Evolutionary conservation across 2,113 vertebrate genomes (phyloP).

Genomic region (Mola mola): DNA sequence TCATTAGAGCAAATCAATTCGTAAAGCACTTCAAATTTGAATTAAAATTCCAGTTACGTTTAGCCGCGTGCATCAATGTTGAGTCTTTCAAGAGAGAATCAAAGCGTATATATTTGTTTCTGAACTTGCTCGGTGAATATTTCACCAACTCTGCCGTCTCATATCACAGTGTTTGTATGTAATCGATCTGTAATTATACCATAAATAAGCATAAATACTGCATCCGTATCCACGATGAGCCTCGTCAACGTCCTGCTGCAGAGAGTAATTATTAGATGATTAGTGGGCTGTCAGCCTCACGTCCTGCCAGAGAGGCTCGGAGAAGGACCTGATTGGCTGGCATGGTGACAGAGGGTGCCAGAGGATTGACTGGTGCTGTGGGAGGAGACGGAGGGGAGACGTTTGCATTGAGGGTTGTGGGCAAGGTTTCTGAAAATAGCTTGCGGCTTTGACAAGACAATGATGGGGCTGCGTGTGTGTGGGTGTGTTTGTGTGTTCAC

Average conservation of each 20-base stretch:
- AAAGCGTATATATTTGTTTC: no score
- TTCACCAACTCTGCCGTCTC: conserved; percentile 22
- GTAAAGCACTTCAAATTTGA: neutral
- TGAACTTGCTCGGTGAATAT: no score
- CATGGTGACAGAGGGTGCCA: conserved; percentile 56
- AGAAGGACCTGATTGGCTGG: conserved; percentile 61
- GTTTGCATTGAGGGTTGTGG: conserved; percentile 55
- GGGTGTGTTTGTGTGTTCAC: conserved; percentile 38
- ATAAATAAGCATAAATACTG: conserved; percentile 67
- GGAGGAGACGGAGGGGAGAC: conserved; percentile 59
- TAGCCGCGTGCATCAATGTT: neutral
- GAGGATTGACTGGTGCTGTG: conserved; percentile 59
- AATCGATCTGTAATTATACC: conserved; percentile 62
- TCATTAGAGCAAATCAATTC: neutral
- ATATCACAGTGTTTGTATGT: conserved; percentile 52
- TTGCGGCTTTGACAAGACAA: conserved; percentile 72
- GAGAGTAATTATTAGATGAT: conserved; percentile 74
- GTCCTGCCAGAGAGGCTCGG: conserved; percentile 53
- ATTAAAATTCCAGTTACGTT: conserved; percentile 22
- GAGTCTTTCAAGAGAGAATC: neutral
- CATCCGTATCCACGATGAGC: conserved; percentile 53
- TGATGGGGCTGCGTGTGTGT: conserved; percentile 47
- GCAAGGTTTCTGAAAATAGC: conserved; percentile 73
- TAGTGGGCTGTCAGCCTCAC: conserved; percentile 67
- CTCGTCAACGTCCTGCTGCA: conserved; percentile 36